A percentile compares a stretch with the other conserved stretches of the same genome.
Conservation (phyloP, 2,888 invertebrate species). For the Drosophila anceps region DNA sequence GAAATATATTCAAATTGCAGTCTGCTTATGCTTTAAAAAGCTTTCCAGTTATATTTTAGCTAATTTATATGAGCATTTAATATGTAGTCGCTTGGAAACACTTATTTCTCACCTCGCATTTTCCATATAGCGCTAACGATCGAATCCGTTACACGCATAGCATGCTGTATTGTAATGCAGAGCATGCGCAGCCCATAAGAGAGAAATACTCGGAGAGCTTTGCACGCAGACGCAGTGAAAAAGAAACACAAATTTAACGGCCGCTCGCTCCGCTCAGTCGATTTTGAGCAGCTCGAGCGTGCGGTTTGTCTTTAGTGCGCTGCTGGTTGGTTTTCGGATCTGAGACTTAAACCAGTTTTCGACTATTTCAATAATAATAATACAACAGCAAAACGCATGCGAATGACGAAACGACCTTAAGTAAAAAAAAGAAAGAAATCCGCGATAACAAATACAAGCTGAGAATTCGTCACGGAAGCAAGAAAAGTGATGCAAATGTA, state of each 20-base stretch:
- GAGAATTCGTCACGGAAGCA: slow-evolving; percentile 30
- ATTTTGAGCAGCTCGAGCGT: slow-evolving; percentile 45
- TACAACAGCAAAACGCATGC: slow-evolving; percentile 55
- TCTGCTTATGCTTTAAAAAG: background rate
- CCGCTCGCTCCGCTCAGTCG: slow-evolving; percentile 55
- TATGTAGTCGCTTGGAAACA: background rate
- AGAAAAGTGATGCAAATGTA: slow-evolving; percentile 3
- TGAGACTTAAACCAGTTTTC: slow-evolving; percentile 69
- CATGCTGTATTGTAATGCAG: slow-evolving; percentile 49
- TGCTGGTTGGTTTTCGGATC: slow-evolving; percentile 32
- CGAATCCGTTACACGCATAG: slow-evolving; percentile 49
- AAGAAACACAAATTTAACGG: slow-evolving; percentile 33
- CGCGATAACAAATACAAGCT: slow-evolving; percentile 14
- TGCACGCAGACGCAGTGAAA: slow-evolving; percentile 33
- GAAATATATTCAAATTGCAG: background rate
- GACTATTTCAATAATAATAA: slow-evolving; percentile 50
- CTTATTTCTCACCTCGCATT: slow-evolving; percentile 27
- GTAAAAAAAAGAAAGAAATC: slow-evolving; percentile 34
- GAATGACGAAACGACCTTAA: slow-evolving; percentile 74
- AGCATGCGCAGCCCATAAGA: slow-evolving; percentile 47
- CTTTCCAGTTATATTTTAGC: too few relatives aligned
- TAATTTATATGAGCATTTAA: background rate
- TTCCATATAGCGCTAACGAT: slow-evolving; percentile 13
- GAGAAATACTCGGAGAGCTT: slow-evolving; percentile 25
- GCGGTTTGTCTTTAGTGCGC: slow-evolving; percentile 37